Percentiles rank a stretch among this genome's conserved stretches.
Conservation (phyloP, 2,113 vertebrate genomes). For the Furnarius figulus region DNA sequence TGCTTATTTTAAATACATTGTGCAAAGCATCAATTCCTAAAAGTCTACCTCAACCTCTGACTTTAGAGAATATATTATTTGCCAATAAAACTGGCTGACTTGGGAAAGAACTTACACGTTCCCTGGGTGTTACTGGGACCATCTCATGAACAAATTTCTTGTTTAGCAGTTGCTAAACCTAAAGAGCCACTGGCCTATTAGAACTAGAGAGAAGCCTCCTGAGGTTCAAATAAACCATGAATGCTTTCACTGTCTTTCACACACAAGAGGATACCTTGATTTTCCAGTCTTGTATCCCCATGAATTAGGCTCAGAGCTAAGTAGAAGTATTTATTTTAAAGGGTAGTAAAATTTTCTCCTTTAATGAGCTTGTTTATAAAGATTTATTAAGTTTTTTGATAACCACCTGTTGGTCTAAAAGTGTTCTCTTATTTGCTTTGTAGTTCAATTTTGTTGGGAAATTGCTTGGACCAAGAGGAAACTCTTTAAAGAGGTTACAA, state of each 20-base stretch:
- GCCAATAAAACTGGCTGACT: not conserved
- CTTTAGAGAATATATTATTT: not conserved
- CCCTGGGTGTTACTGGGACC: not conserved
- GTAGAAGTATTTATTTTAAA: not conserved
- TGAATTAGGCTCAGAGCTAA: not conserved
- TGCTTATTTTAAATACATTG: not conserved
- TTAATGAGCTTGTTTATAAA: not conserved
- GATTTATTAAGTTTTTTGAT: not conserved
- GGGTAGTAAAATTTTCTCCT: not conserved
- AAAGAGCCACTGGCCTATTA: not conserved
- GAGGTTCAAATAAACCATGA: not conserved
- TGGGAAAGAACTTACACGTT: not conserved
- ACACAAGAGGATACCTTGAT: not conserved
- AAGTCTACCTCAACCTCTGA: not conserved
- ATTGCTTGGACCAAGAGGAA: slow-evolving; percentile 97
- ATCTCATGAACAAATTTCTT: not conserved
- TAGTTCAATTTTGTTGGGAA: slow-evolving; percentile 99
- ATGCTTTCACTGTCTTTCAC: not conserved
- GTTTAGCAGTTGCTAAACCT: not conserved
- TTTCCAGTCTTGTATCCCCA: not conserved
- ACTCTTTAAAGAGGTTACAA: slow-evolving; percentile 98
- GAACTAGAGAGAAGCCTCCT: not conserved
- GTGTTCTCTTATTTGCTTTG: slow-evolving; percentile 49
- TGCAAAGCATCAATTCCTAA: not conserved
- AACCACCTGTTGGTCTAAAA: not conserved